These are phyloP conservation scores for Takifugu bimaculatus DNA, from an alignment of 2,113 vertebrate genomes.

Conservation along the genomic window DNA sequence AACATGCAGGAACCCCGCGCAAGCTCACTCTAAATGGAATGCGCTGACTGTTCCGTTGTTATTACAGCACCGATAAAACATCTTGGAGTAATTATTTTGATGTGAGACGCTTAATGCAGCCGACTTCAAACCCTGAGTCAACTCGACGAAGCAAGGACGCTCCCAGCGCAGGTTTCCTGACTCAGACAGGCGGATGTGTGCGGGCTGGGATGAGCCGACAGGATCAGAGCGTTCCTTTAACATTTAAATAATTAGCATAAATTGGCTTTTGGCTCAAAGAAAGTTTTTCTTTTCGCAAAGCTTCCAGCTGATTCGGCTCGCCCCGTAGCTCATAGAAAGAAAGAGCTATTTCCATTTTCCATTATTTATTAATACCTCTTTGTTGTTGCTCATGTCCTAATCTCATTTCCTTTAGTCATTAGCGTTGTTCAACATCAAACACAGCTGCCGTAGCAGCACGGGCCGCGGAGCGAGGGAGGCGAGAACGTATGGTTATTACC, in stretches of 20 bases:
- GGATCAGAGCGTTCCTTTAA: slow-evolving; percentile 28
- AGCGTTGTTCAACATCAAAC: slow-evolving; percentile 66
- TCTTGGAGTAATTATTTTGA: slow-evolving; percentile 35
- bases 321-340: slow-evolving; percentile 35
- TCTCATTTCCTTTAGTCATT: slow-evolving; percentile 70
- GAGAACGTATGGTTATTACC: slow-evolving; percentile 36
- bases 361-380: slow-evolving; percentile 66
- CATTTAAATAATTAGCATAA: slow-evolving; percentile 41
- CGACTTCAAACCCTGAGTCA: slow-evolving; percentile 14
- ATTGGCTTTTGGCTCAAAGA: slow-evolving; percentile 15
- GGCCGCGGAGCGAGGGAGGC: slow-evolving; percentile 6
- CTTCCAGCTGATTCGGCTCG: slow-evolving; percentile 25
- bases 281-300: slow-evolving; percentile 11
- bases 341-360: slow-evolving; percentile 52
- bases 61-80: slow-evolving; percentile 22
- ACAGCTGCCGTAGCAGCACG: slow-evolving; percentile 42
- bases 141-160: slow-evolving; percentile 11
- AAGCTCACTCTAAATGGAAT: slow-evolving; percentile 14
- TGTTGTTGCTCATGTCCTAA: slow-evolving; percentile 64
- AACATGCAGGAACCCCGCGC: background rate
- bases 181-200: background rate
- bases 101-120: slow-evolving; percentile 22
- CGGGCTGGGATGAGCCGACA: slow-evolving; percentile 23
- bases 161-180: too few relatives aligned
- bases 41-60: slow-evolving; percentile 18